phyloP scores from a whole-genome alignment of 2,888 invertebrate genomes.

The Drosophila villosipedis region DNA sequence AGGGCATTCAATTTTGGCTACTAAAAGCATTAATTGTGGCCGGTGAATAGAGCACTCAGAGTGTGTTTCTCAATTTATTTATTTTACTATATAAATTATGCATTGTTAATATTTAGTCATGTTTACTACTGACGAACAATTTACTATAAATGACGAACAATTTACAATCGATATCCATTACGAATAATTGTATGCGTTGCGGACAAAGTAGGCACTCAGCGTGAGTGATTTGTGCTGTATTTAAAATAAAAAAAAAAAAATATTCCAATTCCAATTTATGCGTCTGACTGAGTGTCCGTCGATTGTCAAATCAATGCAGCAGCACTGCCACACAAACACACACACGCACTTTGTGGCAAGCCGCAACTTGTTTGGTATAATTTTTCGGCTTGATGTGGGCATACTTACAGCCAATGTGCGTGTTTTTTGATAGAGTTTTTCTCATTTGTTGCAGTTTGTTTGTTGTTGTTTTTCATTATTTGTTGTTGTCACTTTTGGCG shows the following conservation, averaged over 20 bases:
- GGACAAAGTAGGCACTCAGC: slow-evolving; percentile 43
- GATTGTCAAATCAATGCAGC: slow-evolving; percentile 4
- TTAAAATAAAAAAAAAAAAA: neutral
- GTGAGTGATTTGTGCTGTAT: slow-evolving; percentile 46
- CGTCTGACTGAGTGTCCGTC: slow-evolving; percentile 13
- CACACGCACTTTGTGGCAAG: neutral
- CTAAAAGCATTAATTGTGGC: neutral
- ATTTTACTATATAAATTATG: slow-evolving; percentile 1
- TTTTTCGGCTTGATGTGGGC: slow-evolving; percentile 68
- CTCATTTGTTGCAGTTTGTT: neutral
- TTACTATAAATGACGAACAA: neutral
- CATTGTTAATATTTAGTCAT: slow-evolving; percentile 3
- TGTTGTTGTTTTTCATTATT: slow-evolving; percentile 6
- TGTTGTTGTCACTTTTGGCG: slow-evolving; percentile 16
- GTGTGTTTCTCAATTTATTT: neutral
- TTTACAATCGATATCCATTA: slow-evolving; percentile 19
- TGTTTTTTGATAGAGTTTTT: slow-evolving; percentile 24
- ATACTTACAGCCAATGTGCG: slow-evolving; percentile 46
- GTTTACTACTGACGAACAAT: neutral
- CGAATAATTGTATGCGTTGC: slow-evolving; percentile 21
- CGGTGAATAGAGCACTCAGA: neutral
- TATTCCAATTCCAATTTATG: slow-evolving; percentile 30
- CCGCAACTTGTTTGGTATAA: slow-evolving; percentile 59
- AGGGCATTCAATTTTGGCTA: neutral
- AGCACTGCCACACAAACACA: slow-evolving; percentile 13